phyloP scores from a whole-genome alignment of 2,797 vertebrate genomes.

The Eulemur mongoz region DNA sequence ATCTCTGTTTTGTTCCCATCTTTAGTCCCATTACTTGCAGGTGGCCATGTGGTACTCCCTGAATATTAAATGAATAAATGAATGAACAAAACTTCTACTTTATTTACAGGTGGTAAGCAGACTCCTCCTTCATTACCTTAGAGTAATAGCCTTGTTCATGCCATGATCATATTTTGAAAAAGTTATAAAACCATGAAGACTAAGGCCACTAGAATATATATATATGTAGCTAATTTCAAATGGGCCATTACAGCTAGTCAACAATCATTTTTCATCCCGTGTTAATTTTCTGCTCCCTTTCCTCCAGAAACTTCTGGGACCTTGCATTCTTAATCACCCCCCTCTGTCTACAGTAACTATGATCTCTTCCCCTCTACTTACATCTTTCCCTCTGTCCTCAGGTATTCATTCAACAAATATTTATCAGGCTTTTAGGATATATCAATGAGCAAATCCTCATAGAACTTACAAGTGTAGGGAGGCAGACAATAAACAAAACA shows the following conservation, averaged over 20 bases:
- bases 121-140: background rate
- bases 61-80: background rate
- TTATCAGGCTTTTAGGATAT: background rate
- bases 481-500: background rate
- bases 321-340: background rate
- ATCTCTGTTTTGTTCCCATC: background rate
- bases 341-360: background rate
- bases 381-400: background rate
- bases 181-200: background rate
- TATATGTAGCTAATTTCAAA: background rate
- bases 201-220: background rate
- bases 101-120: background rate
- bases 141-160: background rate
- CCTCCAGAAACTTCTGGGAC: background rate
- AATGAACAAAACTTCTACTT: background rate
- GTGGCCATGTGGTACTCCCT: background rate
- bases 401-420: background rate
- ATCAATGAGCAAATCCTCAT: background rate
- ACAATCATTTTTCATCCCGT: background rate
- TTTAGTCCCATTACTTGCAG: background rate
- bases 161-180: conserved; percentile 23
- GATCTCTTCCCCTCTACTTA: background rate
- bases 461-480: background rate
- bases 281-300: background rate
- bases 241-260: background rate